These are phyloP conservation scores for Ephestia elutella DNA, from an alignment of 1,140 invertebrate genomes.

Conservation along the genomic window DNA sequence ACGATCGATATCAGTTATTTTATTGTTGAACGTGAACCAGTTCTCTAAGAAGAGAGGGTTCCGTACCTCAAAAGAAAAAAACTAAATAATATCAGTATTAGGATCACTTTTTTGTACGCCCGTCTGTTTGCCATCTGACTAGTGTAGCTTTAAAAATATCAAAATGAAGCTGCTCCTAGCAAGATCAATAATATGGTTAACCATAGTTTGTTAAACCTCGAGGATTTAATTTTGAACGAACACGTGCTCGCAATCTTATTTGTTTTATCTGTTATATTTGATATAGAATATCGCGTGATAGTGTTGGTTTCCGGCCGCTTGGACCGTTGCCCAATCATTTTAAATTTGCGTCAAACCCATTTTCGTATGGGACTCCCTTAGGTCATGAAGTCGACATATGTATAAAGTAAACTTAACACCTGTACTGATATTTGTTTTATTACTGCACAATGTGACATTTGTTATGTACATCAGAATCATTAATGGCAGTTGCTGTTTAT, in stretches of 20 bases:
- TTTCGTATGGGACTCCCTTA: conserved; percentile 30
- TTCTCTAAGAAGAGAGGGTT: too few species aligned
- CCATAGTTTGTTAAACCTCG: too few species aligned
- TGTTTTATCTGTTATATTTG: not conserved
- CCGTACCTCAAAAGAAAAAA: too few species aligned
- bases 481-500: too few species aligned
- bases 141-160: too few species aligned
- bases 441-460: not conserved
- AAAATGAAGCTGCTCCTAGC: too few species aligned
- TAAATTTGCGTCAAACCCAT: conserved; percentile 47
- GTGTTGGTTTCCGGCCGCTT: conserved; percentile 26
- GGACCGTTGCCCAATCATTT: conserved; percentile 42
- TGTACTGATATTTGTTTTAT: not conserved
- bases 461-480: not conserved
- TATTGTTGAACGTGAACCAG: too few species aligned
- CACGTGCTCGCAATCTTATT: not conserved
- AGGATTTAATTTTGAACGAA: not conserved
- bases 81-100: too few species aligned
- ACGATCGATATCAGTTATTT: too few species aligned
- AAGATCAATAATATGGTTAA: too few species aligned
- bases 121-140: too few species aligned
- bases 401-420: conserved; percentile 2
- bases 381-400: conserved; percentile 25
- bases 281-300: not conserved
- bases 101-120: too few species aligned